A percentile compares a stretch with the other conserved stretches of the same genome.
phyloP scores from a whole-genome alignment of 2,113 vertebrate species.

The Alectura lathami region DNA sequence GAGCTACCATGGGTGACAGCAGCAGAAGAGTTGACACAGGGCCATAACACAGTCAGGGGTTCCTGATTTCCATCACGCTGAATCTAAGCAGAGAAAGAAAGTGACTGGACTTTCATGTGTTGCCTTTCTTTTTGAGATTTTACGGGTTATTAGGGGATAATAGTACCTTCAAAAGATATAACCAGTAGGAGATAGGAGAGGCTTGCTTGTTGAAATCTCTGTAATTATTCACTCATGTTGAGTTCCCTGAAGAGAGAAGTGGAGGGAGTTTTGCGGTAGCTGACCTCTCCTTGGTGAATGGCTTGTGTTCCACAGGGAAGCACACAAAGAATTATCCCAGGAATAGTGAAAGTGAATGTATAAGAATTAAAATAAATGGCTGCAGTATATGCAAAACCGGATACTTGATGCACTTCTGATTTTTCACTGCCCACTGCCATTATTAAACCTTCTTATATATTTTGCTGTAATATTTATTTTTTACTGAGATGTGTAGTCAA shows the following conservation, averaged over 20 bases:
- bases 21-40: background rate
- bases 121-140: slow-evolving; percentile 21
- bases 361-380: slow-evolving; percentile 13
- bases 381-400: background rate
- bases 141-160: slow-evolving; percentile 37
- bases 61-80: slow-evolving; percentile 14
- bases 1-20: background rate
- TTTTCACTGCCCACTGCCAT: background rate
- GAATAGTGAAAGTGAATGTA: background rate
- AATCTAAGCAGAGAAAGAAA: background rate
- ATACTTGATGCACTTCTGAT: background rate
- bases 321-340: background rate
- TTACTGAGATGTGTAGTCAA: background rate
- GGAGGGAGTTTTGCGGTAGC: background rate
- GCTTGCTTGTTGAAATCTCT: background rate
- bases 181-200: slow-evolving; percentile 10
- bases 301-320: background rate
- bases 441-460: background rate
- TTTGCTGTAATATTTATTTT: background rate
- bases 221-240: slow-evolving; percentile 16
- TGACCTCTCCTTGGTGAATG: slow-evolving; percentile 22
- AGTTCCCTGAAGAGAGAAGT: background rate
- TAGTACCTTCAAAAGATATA: slow-evolving; percentile 16
- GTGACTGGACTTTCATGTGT: background rate
- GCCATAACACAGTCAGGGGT: background rate